A percentile compares a stretch with the other conserved stretches of the same genome.
These are phyloP conservation scores for Paraescarpia echinospica DNA, from an alignment of 1,140 invertebrate species.

Conservation along the genomic window DNA sequence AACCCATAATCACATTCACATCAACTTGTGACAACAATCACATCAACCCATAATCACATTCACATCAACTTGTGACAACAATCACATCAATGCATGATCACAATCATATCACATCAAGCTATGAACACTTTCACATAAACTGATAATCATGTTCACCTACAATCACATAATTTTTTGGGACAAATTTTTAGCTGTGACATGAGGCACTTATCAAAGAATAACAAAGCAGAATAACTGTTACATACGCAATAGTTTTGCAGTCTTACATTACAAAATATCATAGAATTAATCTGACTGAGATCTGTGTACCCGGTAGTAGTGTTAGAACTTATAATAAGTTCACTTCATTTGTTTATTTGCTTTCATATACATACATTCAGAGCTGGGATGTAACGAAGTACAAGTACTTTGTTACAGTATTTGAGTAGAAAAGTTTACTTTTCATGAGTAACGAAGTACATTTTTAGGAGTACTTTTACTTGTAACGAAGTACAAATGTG, in stretches of 20 bases:
- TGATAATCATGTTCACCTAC: too few species aligned
- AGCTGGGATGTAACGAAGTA: too few species aligned
- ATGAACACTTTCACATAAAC: neutral
- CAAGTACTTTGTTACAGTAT: too few species aligned
- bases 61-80: neutral
- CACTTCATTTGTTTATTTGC: too few species aligned
- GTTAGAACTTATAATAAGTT: neutral
- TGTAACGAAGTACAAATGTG: too few species aligned
- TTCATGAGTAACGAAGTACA: too few species aligned
- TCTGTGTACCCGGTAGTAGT: neutral
- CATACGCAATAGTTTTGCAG: neutral
- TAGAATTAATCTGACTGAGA: neutral
- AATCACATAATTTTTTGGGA: neutral
- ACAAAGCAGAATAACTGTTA: neutral
- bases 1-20: neutral
- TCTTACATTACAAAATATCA: neutral
- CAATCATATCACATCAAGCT: slow-evolving; percentile 1
- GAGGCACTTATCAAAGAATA: slow-evolving; percentile 37
- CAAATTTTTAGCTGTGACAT: slow-evolving; percentile 35
- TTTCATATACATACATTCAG: too few species aligned
- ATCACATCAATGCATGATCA: slow-evolving; percentile 36
- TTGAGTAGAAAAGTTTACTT: too few species aligned
- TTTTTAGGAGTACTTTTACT: too few species aligned
- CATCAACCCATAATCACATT: neutral
- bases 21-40: neutral